Evolutionary conservation across 1,140 invertebrate genomes (phyloP), one percentile per base, ranked within the genome.

Genomic region (Druon quercuslanigerum): DNA sequence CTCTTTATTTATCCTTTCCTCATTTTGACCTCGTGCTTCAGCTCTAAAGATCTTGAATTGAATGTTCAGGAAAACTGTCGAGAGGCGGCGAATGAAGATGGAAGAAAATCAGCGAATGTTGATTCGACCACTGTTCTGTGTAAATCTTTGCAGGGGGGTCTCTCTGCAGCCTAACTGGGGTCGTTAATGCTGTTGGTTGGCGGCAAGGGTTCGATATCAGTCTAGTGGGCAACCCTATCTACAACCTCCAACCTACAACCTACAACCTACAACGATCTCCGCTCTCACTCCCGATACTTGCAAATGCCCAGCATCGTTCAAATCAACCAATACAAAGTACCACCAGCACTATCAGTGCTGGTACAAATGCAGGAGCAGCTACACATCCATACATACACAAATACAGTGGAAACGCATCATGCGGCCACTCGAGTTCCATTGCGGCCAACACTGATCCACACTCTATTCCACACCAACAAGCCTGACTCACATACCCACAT

Each of bases 351-450:
- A 33, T 33, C 25, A 33, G 25, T 9, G 40, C 7, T 46, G 40
- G 40, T 46, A 46, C 4, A 33, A 87, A 86, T 83, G 84, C 81
- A 76, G 86, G 78, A 80, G 79, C 81, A 74, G 78, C 78, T 79
- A 79, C 19, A 74, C 17, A 5, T 2, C 14, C n/a, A 40, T 14
- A 40, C 14, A 66, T 14, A 16, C 57, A 40, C 6, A 54, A 73
- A 79, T 81, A 80, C 75, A 85, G 82, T 79, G 80, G 78, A 83
- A 83, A 79, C 83, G 82, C 84, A 86, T 85, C 84, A 83, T 75
- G 60, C 77, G 74, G 81, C 84, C 86, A 89, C 87, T 90, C 86
- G 76, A 87, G 81, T 87, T 84, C 84, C 83, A 88, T 85, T 83
- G 86, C 85, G 84, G 80, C 71, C 81, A 85, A 80, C 84, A 81